Evolutionary conservation across 1,140 invertebrate species (phyloP).

Genomic region (Drosophila sucinea): DNA sequence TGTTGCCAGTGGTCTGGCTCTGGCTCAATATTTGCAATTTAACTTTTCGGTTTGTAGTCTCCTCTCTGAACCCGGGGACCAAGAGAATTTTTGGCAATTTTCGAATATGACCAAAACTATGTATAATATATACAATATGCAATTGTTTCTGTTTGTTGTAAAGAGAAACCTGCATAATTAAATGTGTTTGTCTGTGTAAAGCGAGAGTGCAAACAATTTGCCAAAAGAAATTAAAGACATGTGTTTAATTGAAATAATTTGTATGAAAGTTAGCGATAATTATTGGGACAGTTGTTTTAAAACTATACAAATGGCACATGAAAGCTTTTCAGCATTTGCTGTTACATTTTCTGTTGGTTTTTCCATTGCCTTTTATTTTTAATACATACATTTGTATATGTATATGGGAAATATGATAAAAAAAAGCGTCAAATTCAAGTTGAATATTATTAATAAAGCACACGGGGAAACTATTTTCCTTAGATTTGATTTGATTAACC

Average conservation of each 20-base stretch:
- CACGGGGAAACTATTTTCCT: too few species aligned
- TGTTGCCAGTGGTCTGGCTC: not conserved
- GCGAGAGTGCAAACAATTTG: constrained; percentile 52
- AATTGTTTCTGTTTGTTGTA: constrained; percentile 22
- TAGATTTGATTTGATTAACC: too few species aligned
- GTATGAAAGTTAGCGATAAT: constrained; percentile 5
- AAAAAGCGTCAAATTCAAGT: too few species aligned
- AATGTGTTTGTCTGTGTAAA: constrained; percentile 37
- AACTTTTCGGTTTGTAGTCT: constrained; percentile 39
- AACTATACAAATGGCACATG: not conserved
- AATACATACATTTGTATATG: too few species aligned
- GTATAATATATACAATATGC: constrained; percentile 62
- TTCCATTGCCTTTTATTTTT: not conserved
- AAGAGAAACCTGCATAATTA: constrained; percentile 51
- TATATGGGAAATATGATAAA: too few species aligned
- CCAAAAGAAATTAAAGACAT: constrained; percentile 42
- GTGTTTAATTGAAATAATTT: constrained; percentile 44
- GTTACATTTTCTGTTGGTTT: not conserved
- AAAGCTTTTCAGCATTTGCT: not conserved
- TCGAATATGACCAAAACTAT: constrained; percentile 46
- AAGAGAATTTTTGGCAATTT: not conserved
- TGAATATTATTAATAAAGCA: too few species aligned
- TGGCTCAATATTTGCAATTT: constrained; percentile 33
- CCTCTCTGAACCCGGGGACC: not conserved
- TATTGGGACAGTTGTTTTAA: not conserved